phyloP scores from a whole-genome alignment of 2,888 invertebrate species.

The Hemithea aestivaria region DNA sequence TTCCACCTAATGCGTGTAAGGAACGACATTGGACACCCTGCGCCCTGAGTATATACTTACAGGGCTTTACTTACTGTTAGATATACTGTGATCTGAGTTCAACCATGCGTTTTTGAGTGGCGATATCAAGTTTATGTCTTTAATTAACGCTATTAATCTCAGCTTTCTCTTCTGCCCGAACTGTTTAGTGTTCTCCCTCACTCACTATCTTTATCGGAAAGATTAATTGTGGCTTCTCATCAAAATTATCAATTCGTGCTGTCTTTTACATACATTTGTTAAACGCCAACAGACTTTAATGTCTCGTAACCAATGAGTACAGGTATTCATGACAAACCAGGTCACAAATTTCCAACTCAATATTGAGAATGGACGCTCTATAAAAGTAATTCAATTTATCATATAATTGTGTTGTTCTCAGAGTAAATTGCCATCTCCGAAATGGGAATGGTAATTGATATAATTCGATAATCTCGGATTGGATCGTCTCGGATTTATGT shows the following conservation, averaged over 20 bases:
- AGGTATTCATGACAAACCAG: too few species aligned
- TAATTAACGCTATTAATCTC: neutral
- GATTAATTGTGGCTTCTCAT: too few species aligned
- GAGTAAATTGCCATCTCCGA: conserved; percentile 29
- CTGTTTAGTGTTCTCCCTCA: too few species aligned
- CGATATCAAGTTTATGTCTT: neutral
- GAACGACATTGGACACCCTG: conserved; percentile 67
- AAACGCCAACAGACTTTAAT: too few species aligned
- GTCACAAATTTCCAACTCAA: neutral
- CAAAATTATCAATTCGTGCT: too few species aligned
- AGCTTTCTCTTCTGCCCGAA: neutral
- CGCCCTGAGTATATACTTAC: conserved; percentile 36
- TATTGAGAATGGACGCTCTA: too few species aligned
- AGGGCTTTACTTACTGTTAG: conserved; percentile 19
- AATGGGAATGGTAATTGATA: conserved; percentile 25
- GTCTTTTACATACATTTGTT: too few species aligned
- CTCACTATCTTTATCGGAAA: too few species aligned
- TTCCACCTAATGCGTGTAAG: conserved; percentile 63
- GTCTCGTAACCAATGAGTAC: too few species aligned
- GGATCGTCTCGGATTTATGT: conserved; percentile 34
- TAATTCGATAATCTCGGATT: conserved; percentile 23
- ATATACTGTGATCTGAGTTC: conserved; percentile 3
- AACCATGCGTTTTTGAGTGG: conserved; percentile 7
- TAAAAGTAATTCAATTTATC: conserved; percentile 1
- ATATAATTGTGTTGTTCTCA: conserved; percentile 11